Evolutionary conservation across 1,140 invertebrate genomes (phyloP).

Genomic region (Melanaphis sacchari): DNA sequence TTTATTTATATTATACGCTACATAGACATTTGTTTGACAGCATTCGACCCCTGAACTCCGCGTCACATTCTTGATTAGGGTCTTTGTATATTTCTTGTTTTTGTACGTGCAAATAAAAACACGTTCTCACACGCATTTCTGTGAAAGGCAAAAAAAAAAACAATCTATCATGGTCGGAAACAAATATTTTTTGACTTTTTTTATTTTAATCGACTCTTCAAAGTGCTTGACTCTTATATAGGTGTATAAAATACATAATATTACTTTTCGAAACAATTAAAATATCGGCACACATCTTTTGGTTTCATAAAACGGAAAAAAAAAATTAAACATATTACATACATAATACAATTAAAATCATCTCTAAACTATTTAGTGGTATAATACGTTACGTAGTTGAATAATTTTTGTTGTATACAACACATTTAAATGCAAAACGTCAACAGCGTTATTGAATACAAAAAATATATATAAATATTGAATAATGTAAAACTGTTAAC

Average conservation of each 20-base stretch:
- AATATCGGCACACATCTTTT: not conserved
- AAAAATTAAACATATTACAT: constrained; percentile 24
- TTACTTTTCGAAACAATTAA: not conserved
- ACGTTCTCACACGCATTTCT: not conserved
- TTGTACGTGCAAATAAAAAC: not conserved
- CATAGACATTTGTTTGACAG: not conserved
- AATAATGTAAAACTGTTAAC: constrained; percentile 51
- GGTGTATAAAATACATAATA: constrained; percentile 1
- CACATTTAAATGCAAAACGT: constrained; percentile 48
- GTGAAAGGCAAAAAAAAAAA: not conserved
- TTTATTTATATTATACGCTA: not conserved
- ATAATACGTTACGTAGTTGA: constrained; percentile 24
- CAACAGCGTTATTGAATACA: constrained; percentile 43
- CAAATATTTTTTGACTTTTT: not conserved
- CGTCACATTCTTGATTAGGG: not conserved
- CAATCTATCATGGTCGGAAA: not conserved
- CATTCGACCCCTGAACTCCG: not conserved
- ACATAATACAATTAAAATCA: constrained; percentile 16
- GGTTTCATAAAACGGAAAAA: constrained; percentile 12
- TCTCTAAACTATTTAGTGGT: not conserved
- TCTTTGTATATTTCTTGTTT: not conserved
- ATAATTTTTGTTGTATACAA: constrained; percentile 13
- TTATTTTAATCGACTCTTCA: constrained; percentile 34
- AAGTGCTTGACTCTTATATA: constrained; percentile 1
- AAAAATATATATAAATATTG: constrained; percentile 53